Base-by-base conservation (phyloP, 2,888 invertebrate species). In the Anorthoa munda region DNA sequence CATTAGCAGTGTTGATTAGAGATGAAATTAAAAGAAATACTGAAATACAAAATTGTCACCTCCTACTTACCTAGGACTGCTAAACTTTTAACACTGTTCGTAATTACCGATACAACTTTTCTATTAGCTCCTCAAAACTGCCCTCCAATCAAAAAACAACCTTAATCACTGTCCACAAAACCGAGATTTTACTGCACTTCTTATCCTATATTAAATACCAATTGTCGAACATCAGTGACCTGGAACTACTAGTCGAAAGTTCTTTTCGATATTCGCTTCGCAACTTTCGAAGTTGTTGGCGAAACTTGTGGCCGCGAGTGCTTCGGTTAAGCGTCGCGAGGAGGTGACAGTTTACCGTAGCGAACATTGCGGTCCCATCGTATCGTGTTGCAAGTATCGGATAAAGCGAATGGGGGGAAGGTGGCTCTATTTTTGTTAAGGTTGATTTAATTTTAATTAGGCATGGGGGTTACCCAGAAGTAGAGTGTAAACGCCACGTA, bases 221-320 rank as follows among this genome's bases (percentile, higher is more conserved):
- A 83, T 80, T 66, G 63, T 75, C 55, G 77, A 86, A 81, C 81
- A 83, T 64, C 77, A 75, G 72, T 87, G 78, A 84, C 82, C 84
- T 77, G 83, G 84, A 86, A 87, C 86, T 66, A 58, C 61, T 69
- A 75, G 80, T 77, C 68, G 59, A 82, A 90, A 88, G 85, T 88
- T 79, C 78, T 82, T 84, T 82, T 77, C 81, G 87, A 88, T 87
- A 86, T 89, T 91, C 89, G 90, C 89, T 89, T 91, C 83, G 86
- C 89, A 90, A 92, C 90, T 92, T 91, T 83, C 75, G 81, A 79
- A 88, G 90, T 86, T 85, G 92, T 90, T 90, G 85, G 88, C 83
- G 89, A 89, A 91, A 93, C 90, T 93, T 92, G 92, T 87, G 92
- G 92, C 89, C 86, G 88, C 89, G 84, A 86, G 86, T 83, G 89